Evolutionary conservation across 2,888 invertebrate genomes (phyloP).

Genomic region (Rugalucina vietnamica): DNA sequence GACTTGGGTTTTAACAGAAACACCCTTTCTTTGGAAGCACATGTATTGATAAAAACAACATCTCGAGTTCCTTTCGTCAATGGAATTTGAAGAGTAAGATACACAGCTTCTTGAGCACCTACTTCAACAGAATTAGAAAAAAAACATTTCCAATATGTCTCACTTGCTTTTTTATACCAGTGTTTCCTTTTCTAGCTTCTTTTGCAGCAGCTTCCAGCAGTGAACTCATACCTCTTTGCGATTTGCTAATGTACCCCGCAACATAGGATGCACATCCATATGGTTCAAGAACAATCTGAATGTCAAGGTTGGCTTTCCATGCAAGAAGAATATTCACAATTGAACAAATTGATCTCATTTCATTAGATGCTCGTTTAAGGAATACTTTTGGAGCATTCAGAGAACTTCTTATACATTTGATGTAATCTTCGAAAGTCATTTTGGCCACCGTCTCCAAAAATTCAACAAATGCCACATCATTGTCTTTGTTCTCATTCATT

Average conservation of each 20-base stretch:
- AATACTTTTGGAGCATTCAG: slow-evolving; percentile 49
- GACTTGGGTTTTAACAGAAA: slow-evolving; percentile 49
- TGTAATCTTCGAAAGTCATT: slow-evolving; percentile 45
- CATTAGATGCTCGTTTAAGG: slow-evolving; percentile 43
- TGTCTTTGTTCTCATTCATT: slow-evolving; percentile 32
- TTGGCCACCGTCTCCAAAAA: slow-evolving; percentile 31
- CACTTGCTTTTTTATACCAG: no score
- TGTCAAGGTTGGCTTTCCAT: slow-evolving; percentile 49
- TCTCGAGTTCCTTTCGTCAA: slow-evolving; percentile 51
- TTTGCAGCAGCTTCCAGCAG: slow-evolving; percentile 35
- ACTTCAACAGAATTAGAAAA: slow-evolving; percentile 60
- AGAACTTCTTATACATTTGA: slow-evolving; percentile 48
- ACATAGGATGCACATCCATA: slow-evolving; percentile 41
- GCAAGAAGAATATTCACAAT: slow-evolving; percentile 34
- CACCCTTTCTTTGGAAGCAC: slow-evolving; percentile 44
- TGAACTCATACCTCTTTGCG: slow-evolving; percentile 50
- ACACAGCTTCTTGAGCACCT: slow-evolving; percentile 61
- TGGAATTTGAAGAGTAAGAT: slow-evolving; percentile 62
- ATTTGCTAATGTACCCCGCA: slow-evolving; percentile 52
- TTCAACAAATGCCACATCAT: slow-evolving; percentile 25
- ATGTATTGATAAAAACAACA: slow-evolving; percentile 60
- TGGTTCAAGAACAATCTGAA: slow-evolving; percentile 48
- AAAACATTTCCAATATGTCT: slow-evolving; percentile 56
- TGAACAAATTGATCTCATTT: slow-evolving; percentile 49
- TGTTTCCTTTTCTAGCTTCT: no score